A percentile compares a stretch with the other conserved stretches of the same genome.
These are phyloP conservation scores for Pipistrellus nathusii DNA, from an alignment of 2,797 vertebrate genomes.

Conservation along the genomic window DNA sequence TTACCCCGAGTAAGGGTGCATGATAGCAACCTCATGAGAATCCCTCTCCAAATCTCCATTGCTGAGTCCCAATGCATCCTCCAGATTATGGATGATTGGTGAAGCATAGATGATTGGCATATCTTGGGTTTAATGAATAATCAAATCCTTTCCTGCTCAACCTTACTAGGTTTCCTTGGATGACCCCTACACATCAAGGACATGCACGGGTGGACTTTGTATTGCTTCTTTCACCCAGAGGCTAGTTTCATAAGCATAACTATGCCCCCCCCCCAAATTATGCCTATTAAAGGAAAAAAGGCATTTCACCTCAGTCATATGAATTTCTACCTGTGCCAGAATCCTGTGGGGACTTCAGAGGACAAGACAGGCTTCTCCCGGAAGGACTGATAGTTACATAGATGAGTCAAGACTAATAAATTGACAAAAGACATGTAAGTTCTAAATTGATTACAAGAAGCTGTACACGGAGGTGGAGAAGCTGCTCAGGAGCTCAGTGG, in stretches of 20 bases:
- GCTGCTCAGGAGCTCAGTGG: background rate
- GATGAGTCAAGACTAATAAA: background rate
- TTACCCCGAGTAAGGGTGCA: background rate
- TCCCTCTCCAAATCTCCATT: background rate
- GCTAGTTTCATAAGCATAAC: background rate
- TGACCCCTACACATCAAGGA: background rate
- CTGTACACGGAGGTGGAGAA: background rate
- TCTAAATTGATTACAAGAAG: background rate
- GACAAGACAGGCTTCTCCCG: background rate
- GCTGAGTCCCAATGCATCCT: background rate
- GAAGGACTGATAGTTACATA: background rate
- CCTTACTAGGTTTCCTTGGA: background rate
- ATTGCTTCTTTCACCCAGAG: background rate
- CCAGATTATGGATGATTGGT: background rate
- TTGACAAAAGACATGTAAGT: background rate
- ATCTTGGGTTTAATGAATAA: background rate
- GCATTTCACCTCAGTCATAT: background rate
- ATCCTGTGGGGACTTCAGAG: background rate
- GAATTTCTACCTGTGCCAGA: background rate
- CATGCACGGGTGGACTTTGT: accelerated
- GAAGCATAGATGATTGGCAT: background rate
- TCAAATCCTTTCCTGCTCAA: background rate
- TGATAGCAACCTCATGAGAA: background rate
- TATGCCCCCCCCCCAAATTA: background rate
- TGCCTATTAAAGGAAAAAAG: background rate